These are phyloP conservation scores for Psix sp. DNA, from an alignment of 1,140 invertebrate species.

Conservation along the genomic window DNA sequence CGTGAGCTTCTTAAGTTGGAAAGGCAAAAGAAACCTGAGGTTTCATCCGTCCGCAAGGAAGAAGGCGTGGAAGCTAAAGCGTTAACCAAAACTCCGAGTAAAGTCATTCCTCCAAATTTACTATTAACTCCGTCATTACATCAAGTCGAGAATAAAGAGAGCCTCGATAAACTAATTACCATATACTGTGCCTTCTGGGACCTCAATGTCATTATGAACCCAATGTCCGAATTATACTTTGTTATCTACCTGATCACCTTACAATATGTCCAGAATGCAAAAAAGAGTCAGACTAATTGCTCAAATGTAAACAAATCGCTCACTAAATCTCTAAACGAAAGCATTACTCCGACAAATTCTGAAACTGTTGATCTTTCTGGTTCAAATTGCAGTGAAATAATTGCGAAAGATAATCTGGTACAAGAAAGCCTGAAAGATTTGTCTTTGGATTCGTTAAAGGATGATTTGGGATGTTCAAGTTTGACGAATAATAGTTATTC, in stretches of 20 bases:
- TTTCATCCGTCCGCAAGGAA: too few species aligned
- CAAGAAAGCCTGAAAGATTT: too few species aligned
- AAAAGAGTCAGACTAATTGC: not conserved
- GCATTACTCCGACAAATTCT: too few species aligned
- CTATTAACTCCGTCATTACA: constrained; percentile 64
- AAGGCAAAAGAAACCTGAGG: constrained; percentile 61
- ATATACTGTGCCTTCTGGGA: constrained; percentile 75
- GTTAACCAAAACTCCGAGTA: constrained; percentile 36
- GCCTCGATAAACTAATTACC: constrained; percentile 72
- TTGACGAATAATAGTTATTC: constrained; percentile 28
- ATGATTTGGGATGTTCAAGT: constrained; percentile 59
- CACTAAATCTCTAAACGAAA: constrained; percentile 1
- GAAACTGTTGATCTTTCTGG: too few species aligned
- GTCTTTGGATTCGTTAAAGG: constrained; percentile 45
- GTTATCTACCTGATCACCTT: constrained; percentile 77
- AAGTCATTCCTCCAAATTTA: constrained; percentile 35
- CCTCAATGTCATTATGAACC: constrained; percentile 77
- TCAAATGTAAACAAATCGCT: not conserved
- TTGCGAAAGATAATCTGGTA: constrained; percentile 1
- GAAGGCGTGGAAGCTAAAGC: not conserved
- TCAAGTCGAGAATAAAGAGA: constrained; percentile 69
- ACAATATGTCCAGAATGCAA: constrained; percentile 48
- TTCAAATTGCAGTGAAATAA: too few species aligned
- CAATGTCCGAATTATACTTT: constrained; percentile 80
- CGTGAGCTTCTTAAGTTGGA: constrained; percentile 66